A percentile compares a stretch with the other conserved stretches of the same genome.
phyloP scores from a whole-genome alignment of 2,797 vertebrate species.

The Hipposideros larvatus region DNA sequence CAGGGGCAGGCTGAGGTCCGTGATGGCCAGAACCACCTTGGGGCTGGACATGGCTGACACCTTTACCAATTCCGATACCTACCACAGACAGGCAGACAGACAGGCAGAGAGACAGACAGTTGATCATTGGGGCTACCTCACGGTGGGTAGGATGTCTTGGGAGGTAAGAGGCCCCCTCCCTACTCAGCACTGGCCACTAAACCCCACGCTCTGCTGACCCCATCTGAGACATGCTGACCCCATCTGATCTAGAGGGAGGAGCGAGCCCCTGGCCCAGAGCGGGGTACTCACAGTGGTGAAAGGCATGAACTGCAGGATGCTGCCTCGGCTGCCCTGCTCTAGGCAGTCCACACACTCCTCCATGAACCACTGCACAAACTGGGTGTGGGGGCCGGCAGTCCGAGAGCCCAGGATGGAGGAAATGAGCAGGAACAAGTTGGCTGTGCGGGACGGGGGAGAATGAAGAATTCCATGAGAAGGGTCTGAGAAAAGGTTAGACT shows the following conservation, averaged over 20 bases:
- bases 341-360: constrained; percentile 98
- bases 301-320: constrained; percentile 98
- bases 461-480: neutral
- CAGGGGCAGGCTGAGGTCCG: constrained; percentile 95
- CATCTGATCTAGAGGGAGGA: fast-evolving
- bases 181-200: neutral
- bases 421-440: constrained; percentile 97
- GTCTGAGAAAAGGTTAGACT: neutral
- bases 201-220: neutral
- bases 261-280: fast-evolving
- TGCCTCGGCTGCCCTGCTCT: constrained; percentile 95
- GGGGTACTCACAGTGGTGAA: constrained; percentile 95
- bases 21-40: constrained; percentile 96
- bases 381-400: constrained; percentile 96
- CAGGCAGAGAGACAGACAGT: neutral
- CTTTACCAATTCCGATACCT: constrained; percentile 98
- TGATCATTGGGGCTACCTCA: fast-evolving
- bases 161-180: fast-evolving
- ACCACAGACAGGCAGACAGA: constrained; percentile 55
- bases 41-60: constrained; percentile 96
- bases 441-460: constrained; percentile 81
- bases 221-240: neutral
- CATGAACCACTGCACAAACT: constrained; percentile 99
- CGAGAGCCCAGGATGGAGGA: constrained; percentile 96
- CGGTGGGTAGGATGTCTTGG: fast-evolving